phyloP scores from a whole-genome alignment of 2,797 vertebrate genomes.

The Graptemys geographica region DNA sequence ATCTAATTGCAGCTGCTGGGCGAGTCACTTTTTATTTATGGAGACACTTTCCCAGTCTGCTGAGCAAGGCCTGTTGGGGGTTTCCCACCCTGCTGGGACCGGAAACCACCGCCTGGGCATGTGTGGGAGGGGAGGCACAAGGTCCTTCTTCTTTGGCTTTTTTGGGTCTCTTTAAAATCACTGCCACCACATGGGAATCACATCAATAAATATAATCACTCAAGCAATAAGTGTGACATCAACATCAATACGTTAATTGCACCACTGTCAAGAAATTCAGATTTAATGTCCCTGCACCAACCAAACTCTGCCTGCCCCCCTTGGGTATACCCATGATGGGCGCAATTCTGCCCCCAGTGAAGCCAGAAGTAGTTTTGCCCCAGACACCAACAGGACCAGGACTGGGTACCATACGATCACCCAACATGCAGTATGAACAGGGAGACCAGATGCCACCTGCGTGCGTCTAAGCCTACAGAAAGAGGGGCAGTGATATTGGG shows the following conservation, averaged over 20 bases:
- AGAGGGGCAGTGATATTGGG: fast-evolving
- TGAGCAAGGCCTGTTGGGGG: background rate
- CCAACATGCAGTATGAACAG: fast-evolving
- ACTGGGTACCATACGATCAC: background rate
- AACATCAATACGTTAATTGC: background rate
- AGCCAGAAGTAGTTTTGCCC: constrained; percentile 19
- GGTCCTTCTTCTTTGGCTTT: background rate
- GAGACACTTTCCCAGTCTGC: background rate
- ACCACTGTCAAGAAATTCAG: constrained; percentile 8
- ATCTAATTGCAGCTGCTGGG: constrained; percentile 46
- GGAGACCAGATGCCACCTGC: background rate
- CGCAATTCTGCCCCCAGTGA: constrained; percentile 2
- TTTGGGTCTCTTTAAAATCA: background rate
- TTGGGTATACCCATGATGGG: background rate
- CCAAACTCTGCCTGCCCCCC: background rate
- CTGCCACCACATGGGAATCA: background rate
- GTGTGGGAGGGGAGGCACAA: background rate
- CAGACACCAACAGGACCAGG: background rate
- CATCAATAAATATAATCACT: background rate
- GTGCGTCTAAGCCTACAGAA: background rate
- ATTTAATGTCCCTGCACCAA: constrained; percentile 31
- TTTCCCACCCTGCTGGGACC: background rate
- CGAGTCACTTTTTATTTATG: constrained; percentile 8
- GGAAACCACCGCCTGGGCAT: fast-evolving
- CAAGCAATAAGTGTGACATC: background rate